phyloP scores from a whole-genome alignment of 1,140 invertebrate species.

The Helicoverpa zea region DNA sequence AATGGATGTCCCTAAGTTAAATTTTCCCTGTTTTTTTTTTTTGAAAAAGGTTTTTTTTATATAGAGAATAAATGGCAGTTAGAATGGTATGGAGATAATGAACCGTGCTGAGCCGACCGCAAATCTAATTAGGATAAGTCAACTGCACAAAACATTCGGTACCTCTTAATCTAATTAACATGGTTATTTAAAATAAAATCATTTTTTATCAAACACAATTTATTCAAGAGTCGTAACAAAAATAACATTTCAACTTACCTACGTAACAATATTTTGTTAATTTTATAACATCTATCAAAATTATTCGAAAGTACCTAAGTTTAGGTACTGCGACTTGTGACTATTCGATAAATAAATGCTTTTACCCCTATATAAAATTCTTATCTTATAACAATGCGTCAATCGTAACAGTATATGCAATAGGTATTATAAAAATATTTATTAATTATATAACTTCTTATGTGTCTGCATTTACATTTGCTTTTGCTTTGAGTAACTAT shows the following conservation, averaged over 20 bases:
- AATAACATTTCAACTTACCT: slow-evolving; percentile 14
- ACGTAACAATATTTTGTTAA: not conserved
- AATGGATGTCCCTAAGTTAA: no score
- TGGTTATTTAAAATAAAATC: not conserved
- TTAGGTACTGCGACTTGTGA: not conserved
- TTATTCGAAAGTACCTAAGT: not conserved
- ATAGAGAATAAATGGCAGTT: no score
- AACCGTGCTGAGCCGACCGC: no score
- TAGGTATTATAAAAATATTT: not conserved
- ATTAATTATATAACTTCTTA: not conserved
- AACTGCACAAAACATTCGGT: no score
- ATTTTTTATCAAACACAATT: not conserved
- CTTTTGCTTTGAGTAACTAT: not conserved
- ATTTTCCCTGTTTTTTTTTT: no score
- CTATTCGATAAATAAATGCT: slow-evolving; percentile 11
- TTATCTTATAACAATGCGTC: not conserved
- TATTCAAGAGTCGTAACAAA: slow-evolving; percentile 17
- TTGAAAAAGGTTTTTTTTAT: no score
- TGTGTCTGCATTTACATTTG: not conserved
- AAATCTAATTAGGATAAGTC: no score
- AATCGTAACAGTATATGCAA: not conserved
- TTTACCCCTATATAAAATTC: not conserved
- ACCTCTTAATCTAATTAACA: no score
- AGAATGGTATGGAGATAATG: no score
- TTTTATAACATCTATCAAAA: not conserved